Base-by-base conservation (phyloP, 2,797 vertebrate genomes). In the Sternarchorhynchus goeldii region DNA sequence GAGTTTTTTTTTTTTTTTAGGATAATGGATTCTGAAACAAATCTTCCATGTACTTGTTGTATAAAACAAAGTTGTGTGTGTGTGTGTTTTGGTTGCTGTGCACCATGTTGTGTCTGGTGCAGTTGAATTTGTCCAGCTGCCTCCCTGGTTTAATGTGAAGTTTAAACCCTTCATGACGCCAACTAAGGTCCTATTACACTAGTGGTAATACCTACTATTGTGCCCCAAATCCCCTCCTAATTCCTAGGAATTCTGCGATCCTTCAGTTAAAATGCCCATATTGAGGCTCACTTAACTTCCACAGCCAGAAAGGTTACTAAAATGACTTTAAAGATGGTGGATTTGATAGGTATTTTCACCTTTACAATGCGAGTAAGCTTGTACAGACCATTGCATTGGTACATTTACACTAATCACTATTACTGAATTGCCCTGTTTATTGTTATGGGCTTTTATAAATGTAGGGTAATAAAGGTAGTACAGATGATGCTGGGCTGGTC, bases 181-280 rank as follows among this genome's bases (percentile, higher is more conserved):
- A 82, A 55, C 64, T 79, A 67, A 60, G 85, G 88, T 93, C 90
- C 25, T 69, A 90, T 93, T 93, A 85, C 91, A 73, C 92, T 80
- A 73, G 65, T 79, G 88, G 92, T 92, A 92, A 88, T 90, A 91
- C 89, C 90, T 90, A 85, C 90, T 81, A 91, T 91, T 92, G 91
- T 92, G 88, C 83, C 81, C 69, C 62, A 62, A 87, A 90, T 85
- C 84, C 86, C 65, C 2, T 59, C 72, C 32, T 90, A 91, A 92
- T 89, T 90, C 88, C 82, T 81, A 63, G 85, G 87, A 90, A 91
- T 86, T 86, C 73, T 79, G 73, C 79, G 72, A 81, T 81, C 75
- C 57, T 87, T 88, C 67, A 82, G 78, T 83, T 73, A 84, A 86
- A 87, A 77, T 81, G 76, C 57, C 53, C 56, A 74, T 67, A 76